These are phyloP conservation scores for Protobothrops flavoviridis DNA, from an alignment of 2,113 vertebrate species.

Conservation along the genomic window DNA sequence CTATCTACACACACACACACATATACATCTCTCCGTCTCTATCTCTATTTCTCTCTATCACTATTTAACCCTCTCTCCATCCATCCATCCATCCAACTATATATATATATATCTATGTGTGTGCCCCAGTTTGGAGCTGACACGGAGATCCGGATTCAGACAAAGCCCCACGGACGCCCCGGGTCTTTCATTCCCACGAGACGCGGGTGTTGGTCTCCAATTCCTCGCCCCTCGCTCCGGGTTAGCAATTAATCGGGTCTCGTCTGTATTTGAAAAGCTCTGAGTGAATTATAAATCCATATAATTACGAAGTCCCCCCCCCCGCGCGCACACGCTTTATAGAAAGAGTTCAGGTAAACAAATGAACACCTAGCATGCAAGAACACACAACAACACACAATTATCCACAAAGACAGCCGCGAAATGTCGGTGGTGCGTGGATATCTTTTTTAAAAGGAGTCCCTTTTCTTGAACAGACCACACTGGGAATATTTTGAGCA, in stretches of 20 bases:
- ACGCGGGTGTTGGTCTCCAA: not conserved
- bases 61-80: no score
- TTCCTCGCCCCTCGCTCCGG: no score
- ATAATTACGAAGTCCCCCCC: not conserved
- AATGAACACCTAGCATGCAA: not conserved
- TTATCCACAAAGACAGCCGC: not conserved
- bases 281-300: not conserved
- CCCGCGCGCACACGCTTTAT: not conserved
- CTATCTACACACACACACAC: no score
- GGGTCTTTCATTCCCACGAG: not conserved
- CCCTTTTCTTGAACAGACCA: not conserved
- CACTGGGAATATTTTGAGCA: not conserved
- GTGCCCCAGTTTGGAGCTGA: not conserved
- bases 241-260: not conserved
- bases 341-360: not conserved
- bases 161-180: not conserved
- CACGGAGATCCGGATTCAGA: not conserved
- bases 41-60: no score
- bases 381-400: not conserved
- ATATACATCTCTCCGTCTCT: no score
- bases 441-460: not conserved
- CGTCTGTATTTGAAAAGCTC: not conserved
- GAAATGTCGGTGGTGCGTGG: not conserved
- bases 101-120: no score
- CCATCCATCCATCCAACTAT: no score